Percentiles rank a stretch among this genome's conserved stretches.
Conservation (phyloP, 2,888 invertebrate genomes). For the Drosophila austrosaltans region DNA sequence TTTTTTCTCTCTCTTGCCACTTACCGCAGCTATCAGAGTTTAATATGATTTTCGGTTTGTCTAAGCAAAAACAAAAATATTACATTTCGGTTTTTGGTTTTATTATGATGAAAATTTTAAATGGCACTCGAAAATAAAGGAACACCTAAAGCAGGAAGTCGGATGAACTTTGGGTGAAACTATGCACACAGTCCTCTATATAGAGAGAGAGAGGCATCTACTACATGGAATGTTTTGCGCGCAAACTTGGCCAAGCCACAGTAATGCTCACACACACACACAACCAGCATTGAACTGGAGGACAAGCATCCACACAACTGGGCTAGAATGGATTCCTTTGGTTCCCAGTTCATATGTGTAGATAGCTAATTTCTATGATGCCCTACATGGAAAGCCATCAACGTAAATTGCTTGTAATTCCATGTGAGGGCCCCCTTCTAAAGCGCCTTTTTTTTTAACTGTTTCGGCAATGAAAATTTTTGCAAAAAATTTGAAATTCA, state of each 20-base stretch:
- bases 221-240: no score
- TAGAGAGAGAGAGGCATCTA: slow-evolving; percentile 1
- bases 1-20: neutral
- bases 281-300: slow-evolving; percentile 34
- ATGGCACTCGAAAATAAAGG: slow-evolving; percentile 18
- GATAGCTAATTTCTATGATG: slow-evolving; percentile 55
- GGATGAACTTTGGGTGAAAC: slow-evolving; percentile 1
- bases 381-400: slow-evolving; percentile 26
- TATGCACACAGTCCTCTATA: slow-evolving; percentile 31
- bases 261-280: slow-evolving; percentile 41
- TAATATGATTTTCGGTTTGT: slow-evolving; percentile 52
- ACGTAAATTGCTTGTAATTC: slow-evolving; percentile 38
- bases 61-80: slow-evolving; percentile 29
- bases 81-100: slow-evolving; percentile 36
- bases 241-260: slow-evolving; percentile 33
- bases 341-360: slow-evolving; percentile 22
- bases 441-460: slow-evolving; percentile 15
- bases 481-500: neutral
- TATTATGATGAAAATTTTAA: slow-evolving; percentile 36
- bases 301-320: neutral
- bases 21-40: slow-evolving; percentile 27
- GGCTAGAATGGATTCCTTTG: neutral
- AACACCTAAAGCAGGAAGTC: neutral
- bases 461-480: neutral
- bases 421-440: slow-evolving; percentile 11